Evolutionary conservation across 2,113 vertebrate genomes (phyloP).

Genomic region (Ceyx melanurus): DNA sequence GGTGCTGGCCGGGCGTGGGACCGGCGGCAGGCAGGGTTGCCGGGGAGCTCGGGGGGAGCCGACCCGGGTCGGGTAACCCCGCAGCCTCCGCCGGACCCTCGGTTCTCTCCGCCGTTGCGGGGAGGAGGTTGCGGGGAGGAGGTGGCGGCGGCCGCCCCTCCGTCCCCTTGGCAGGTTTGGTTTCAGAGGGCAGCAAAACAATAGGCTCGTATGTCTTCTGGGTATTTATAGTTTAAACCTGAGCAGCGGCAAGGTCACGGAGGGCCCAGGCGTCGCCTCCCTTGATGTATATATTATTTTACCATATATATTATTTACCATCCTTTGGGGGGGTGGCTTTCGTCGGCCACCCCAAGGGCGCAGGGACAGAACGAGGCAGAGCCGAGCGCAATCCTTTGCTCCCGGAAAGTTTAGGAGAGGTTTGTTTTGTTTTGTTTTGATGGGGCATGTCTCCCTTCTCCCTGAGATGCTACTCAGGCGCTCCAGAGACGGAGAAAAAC

Average conservation of each 20-base stretch:
- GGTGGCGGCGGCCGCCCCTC: not conserved
- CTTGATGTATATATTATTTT: not conserved
- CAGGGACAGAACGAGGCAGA: not conserved
- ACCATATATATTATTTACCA: not conserved
- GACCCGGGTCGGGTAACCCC: not conserved
- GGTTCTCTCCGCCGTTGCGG: not conserved
- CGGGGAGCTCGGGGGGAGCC: not conserved
- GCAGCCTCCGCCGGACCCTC: not conserved
- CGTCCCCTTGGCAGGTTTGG: not conserved
- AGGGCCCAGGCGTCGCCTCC: not conserved
- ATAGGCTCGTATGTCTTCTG: conserved; percentile 39
- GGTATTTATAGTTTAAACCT: conserved; percentile 53
- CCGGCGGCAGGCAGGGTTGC: not conserved
- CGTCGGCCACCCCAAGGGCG: not conserved
- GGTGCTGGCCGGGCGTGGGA: not conserved
- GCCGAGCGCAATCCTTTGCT: not conserved
- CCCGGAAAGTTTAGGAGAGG: not conserved
- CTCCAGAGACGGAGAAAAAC: not conserved
- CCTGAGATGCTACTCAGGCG: rapidly evolving
- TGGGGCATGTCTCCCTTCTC: not conserved
- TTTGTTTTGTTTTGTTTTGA: too few relatives aligned
- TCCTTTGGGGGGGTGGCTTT: not conserved
- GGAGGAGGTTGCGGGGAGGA: not conserved
- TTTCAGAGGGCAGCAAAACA: conserved; percentile 61
- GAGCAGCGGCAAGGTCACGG: conserved; percentile 18